These are phyloP conservation scores for Agriotes lineatus DNA, from an alignment of 2,888 invertebrate genomes.

Conservation along the genomic window DNA sequence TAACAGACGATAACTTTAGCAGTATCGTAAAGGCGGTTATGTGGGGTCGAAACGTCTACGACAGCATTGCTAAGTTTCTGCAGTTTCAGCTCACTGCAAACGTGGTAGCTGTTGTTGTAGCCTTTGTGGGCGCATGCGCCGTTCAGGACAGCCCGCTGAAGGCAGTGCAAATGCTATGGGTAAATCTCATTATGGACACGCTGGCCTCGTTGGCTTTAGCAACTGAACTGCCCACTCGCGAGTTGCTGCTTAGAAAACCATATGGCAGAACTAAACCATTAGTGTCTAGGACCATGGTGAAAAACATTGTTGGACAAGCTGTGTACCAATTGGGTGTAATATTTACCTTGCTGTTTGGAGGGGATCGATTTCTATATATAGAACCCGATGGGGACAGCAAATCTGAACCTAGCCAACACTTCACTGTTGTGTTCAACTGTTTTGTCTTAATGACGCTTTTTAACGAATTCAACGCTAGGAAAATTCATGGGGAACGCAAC, in stretches of 20 bases:
- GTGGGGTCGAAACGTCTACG: constrained; percentile 99
- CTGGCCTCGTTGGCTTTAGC: constrained; percentile 96
- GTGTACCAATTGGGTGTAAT: constrained; percentile 96
- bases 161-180: constrained; percentile 99
- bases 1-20: constrained; percentile 97
- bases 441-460: constrained; percentile 99
- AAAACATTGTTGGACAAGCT: constrained; percentile 98
- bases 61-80: constrained; percentile 99
- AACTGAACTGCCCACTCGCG: constrained; percentile 95
- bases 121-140: constrained; percentile 98
- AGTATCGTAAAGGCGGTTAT: constrained; percentile 73
- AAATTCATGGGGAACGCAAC: constrained; percentile 99
- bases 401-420: constrained; percentile 93
- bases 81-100: constrained; percentile 99
- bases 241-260: constrained; percentile 92
- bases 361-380: constrained; percentile 94
- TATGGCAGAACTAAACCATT: constrained; percentile 98
- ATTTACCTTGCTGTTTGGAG: constrained; percentile 93
- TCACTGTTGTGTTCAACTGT: constrained; percentile 99
- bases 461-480: constrained; percentile 99
- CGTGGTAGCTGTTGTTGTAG: constrained; percentile 98
- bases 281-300: constrained; percentile 99
- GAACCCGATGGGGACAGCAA: constrained; percentile 87
- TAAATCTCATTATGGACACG: constrained; percentile 99
- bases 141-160: constrained; percentile 97